Conservation (phyloP, 2,888 invertebrate species). For the Calephelis perditalis region DNA sequence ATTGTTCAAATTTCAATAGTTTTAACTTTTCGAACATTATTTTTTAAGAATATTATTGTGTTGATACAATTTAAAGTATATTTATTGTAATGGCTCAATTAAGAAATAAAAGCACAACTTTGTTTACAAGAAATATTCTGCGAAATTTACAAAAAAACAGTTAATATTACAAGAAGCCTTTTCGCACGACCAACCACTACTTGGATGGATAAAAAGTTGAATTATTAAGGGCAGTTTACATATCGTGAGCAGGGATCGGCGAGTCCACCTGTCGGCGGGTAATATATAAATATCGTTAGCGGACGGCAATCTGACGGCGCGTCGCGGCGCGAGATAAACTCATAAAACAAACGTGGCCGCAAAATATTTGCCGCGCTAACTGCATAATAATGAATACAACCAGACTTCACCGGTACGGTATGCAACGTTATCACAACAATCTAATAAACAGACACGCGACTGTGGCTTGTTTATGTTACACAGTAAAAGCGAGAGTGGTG, state of each 20-base stretch:
- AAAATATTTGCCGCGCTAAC: slow-evolving; percentile 54
- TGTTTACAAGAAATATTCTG: too few species aligned
- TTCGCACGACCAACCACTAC: too few species aligned
- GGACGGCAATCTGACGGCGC: slow-evolving; percentile 25
- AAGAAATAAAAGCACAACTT: too few species aligned
- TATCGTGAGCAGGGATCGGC: slow-evolving; percentile 52
- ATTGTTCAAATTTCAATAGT: too few species aligned
- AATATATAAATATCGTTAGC: slow-evolving; percentile 52
- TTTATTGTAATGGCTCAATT: too few species aligned
- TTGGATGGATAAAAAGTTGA: slow-evolving; percentile 39
- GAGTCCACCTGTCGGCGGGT: slow-evolving; percentile 64
- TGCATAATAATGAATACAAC: slow-evolving; percentile 51
- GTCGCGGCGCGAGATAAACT: slow-evolving; percentile 33
- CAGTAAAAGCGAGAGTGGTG: slow-evolving; percentile 25
- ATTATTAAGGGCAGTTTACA: slow-evolving; percentile 61
- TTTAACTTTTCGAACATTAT: too few species aligned
- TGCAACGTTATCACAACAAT: slow-evolving; percentile 16
- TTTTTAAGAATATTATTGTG: too few species aligned
- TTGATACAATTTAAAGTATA: too few species aligned
- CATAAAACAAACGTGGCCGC: slow-evolving; percentile 38
- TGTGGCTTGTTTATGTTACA: slow-evolving; percentile 21
- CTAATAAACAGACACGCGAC: slow-evolving; percentile 21
- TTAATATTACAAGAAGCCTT: too few species aligned
- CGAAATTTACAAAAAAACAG: too few species aligned
- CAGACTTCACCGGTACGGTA: slow-evolving; percentile 18